Percentiles rank a stretch among this genome's conserved stretches.
Conservation (phyloP, 2,113 vertebrate species). For the Hypanus sabinus region DNA sequence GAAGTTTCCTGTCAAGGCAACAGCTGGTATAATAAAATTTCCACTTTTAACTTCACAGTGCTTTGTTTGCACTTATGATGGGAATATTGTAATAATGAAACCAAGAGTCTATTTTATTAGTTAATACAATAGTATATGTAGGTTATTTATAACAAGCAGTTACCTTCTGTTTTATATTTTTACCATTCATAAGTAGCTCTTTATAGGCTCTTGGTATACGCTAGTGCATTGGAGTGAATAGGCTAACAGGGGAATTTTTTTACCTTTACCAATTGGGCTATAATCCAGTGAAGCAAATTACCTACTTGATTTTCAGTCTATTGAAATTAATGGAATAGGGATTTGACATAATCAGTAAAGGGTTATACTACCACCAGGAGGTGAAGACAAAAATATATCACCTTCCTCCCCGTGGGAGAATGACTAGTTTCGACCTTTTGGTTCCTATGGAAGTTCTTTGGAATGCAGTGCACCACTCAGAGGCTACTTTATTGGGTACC, state of each 20-base stretch:
- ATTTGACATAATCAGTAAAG: background rate
- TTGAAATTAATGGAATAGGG: background rate
- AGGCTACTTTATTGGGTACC: too few species aligned
- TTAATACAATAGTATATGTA: background rate
- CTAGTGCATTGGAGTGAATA: background rate
- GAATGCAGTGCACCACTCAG: background rate
- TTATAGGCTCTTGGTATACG: background rate
- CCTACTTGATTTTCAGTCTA: background rate
- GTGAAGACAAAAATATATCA: constrained; percentile 1
- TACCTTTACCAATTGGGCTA: background rate
- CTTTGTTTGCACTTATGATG: constrained; percentile 14
- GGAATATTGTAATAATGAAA: background rate
- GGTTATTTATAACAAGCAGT: background rate
- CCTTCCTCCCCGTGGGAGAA: background rate
- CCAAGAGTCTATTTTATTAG: background rate
- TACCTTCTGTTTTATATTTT: background rate
- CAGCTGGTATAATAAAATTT: constrained; percentile 21
- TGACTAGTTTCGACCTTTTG: background rate
- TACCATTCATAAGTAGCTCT: background rate
- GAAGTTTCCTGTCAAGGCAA: constrained; percentile 23
- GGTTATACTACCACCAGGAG: background rate
- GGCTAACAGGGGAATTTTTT: background rate
- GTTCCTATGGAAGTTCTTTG: constrained; percentile 3
- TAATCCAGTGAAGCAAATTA: background rate
- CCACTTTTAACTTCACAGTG: background rate